A percentile compares a stretch with the other conserved stretches of the same genome.
Conservation (phyloP, 2,888 invertebrate species). For the Mimachlamys varia region DNA sequence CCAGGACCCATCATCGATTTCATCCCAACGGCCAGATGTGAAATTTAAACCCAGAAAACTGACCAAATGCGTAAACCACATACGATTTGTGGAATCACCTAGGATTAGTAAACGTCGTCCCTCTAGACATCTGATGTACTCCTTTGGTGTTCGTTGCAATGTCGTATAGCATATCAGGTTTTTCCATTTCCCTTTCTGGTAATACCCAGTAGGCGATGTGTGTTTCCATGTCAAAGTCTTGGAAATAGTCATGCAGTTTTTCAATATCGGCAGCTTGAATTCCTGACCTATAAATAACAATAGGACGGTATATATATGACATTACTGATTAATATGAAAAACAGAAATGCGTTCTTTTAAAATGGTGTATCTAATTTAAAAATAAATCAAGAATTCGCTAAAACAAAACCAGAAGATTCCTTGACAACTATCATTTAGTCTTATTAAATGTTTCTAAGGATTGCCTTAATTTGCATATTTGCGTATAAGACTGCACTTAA, state of each 20-base stretch:
- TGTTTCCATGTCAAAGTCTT: constrained; percentile 19
- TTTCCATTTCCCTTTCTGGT: constrained; percentile 25
- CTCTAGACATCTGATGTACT: constrained; percentile 17
- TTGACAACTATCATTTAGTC: too few species aligned
- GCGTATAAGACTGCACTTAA: too few species aligned
- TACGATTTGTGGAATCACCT: constrained; percentile 40
- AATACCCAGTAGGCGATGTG: constrained; percentile 38
- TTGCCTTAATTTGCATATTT: too few species aligned
- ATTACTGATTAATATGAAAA: too few species aligned
- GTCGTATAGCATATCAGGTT: constrained; percentile 12
- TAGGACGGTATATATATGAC: too few species aligned
- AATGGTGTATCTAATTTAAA: too few species aligned
- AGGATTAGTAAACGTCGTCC: neutral
- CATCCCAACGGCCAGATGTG: constrained; percentile 37
- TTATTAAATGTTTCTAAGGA: too few species aligned
- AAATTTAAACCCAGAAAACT: constrained; percentile 38
- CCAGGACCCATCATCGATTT: constrained; percentile 40
- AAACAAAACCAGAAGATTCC: too few species aligned
- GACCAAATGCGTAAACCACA: constrained; percentile 35
- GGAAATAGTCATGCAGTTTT: neutral
- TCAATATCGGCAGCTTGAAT: neutral
- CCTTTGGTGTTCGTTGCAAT: neutral
- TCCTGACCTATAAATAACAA: neutral
- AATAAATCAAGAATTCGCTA: too few species aligned
- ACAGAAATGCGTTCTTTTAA: too few species aligned